Evolutionary conservation across 1,140 invertebrate genomes (phyloP), one percentile per base, ranked within the genome.

Genomic region (Habropoda laboriosa): DNA sequence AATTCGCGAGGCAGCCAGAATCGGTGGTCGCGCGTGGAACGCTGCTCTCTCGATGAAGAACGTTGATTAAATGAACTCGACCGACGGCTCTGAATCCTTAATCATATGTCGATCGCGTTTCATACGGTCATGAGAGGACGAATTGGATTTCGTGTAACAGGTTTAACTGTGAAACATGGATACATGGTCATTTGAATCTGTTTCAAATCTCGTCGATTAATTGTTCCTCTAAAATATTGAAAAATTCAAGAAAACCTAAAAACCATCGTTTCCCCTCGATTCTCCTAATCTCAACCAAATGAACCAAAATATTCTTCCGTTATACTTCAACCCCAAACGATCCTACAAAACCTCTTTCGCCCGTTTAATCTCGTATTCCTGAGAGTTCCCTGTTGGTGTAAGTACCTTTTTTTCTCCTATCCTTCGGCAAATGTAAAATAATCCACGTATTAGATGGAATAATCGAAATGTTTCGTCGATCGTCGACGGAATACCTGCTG

Each of bases 401-500:
- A n/a, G 57, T 6, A 10, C 6, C 40, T 8, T 7, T 60, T 60
- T 21, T 53, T 27, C 24, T 18, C 2, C 24, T n/a, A 18, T 24
- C 8, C 0, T 32, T n/a, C 35, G 10, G 35, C 3, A 21, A 60
- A 71, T 40, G 42, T 42, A 71, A 68, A 78, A 78, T 61, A 51
- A 40, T 16, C 45, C 55, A 60, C 75, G 32, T 51, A 32, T 60
- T 32, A 55, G 32, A 61, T 71, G 32, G 67, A 40, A 78, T 71
- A 47, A 71, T 71, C 66, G 45, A 71, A 76, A 78, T 61, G 67
- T 40, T 71, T 61, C 42, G 67, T 0, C 42, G 66, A 60, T 49
- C 18, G n/a, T n/a, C 55, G 55, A 13, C 5, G 55, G 38, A 40
- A 61, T 61, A n/a, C 75, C 42, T n/a, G 53, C 32, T n/a, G n/a